Conservation (phyloP, 92 coral and sea anemone species). For the Phenganax marumi region DNA sequence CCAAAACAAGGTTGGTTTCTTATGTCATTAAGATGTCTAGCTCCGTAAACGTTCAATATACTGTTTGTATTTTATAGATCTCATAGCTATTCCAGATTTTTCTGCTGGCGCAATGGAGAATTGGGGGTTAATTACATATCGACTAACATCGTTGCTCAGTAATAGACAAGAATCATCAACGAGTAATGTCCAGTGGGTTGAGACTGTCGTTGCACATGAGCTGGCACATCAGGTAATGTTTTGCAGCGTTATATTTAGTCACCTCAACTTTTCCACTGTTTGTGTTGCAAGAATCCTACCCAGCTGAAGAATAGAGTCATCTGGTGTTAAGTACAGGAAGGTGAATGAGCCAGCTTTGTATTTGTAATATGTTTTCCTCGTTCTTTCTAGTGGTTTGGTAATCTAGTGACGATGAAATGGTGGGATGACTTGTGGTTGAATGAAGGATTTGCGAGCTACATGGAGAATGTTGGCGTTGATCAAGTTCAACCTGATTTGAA, state of each 20-base stretch:
- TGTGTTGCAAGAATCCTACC: no score
- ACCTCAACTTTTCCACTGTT: no score
- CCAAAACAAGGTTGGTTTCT: conserved; percentile 69
- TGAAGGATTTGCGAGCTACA: conserved; percentile 87
- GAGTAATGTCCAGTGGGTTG: conserved; percentile 48
- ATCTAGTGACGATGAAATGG: conserved; percentile 90
- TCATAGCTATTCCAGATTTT: conserved; percentile 96
- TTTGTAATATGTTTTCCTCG: background rate
- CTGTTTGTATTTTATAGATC: conserved; percentile 48
- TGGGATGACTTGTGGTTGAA: conserved; percentile 80
- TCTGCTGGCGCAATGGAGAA: conserved; percentile 88
- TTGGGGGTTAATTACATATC: conserved; percentile 91
- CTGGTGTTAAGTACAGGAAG: no score
- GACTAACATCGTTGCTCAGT: conserved; percentile 60
- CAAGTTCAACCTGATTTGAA: conserved; percentile 70
- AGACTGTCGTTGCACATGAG: conserved; percentile 73
- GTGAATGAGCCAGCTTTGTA: no score
- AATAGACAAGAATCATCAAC: conserved; percentile 64
- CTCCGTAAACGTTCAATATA: no score
- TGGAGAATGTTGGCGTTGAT: conserved; percentile 76
- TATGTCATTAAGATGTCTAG: background rate
- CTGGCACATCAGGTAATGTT: conserved; percentile 83
- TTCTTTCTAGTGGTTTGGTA: conserved; percentile 80
- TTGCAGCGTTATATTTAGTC: no score
- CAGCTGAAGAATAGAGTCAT: no score